These are phyloP conservation scores for Paraescarpia echinospica DNA, from an alignment of 1,140 invertebrate genomes.

Conservation along the genomic window DNA sequence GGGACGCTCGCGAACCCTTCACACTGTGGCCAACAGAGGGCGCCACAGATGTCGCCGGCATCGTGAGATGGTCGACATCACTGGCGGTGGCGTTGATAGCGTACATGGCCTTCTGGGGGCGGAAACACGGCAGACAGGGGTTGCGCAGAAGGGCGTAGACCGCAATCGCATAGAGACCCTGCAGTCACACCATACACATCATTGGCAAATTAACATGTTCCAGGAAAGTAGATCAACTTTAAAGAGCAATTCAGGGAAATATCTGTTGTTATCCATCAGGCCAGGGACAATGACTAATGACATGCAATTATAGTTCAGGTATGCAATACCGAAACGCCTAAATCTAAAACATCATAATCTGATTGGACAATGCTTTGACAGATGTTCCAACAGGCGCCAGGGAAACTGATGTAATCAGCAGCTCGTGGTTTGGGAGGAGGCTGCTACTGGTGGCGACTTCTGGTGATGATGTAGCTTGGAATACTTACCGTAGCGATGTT, in stretches of 20 bases:
- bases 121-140: constrained; percentile 41
- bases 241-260: too few species aligned
- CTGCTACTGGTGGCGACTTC: background rate
- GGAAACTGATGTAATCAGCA: too few species aligned
- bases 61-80: constrained; percentile 22
- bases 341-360: too few species aligned
- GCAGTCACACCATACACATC: constrained; percentile 15
- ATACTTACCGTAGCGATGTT: constrained; percentile 43
- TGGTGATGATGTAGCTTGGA: background rate
- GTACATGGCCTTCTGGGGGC: constrained; percentile 35
- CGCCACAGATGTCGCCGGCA: background rate
- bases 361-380: too few species aligned
- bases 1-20: background rate
- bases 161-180: constrained; percentile 48
- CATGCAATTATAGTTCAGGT: too few species aligned
- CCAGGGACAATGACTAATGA: too few species aligned
- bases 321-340: too few species aligned
- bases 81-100: constrained; percentile 19
- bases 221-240: too few species aligned
- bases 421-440: too few species aligned
- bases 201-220: too few species aligned
- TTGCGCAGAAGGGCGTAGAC: constrained; percentile 48
- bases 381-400: too few species aligned
- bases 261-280: too few species aligned
- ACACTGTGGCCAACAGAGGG: constrained; percentile 8